Evolutionary conservation across 2,113 vertebrate genomes (phyloP), one percentile per base, ranked within the genome.

Genomic region (Tautogolabrus adspersus): DNA sequence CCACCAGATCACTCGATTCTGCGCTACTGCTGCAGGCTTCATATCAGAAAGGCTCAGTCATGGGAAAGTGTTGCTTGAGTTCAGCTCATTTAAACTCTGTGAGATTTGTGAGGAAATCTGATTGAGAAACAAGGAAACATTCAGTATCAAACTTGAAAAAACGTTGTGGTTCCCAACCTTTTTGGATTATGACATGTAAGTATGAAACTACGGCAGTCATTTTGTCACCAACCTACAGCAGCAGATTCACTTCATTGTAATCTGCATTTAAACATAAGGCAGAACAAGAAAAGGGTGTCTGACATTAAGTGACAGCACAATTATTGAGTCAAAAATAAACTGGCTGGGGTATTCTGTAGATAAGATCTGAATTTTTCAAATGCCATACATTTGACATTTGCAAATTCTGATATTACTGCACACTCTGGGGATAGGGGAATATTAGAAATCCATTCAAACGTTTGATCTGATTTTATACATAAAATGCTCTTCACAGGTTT

Each of bases 31-130:
- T 44, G 44, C 6, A 15, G 40, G 6, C 12, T 54, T 55, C 26
- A 34, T 13, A 8, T 10, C 64, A 52, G 15, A 72, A 13, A 2
- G 22, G 15, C 1, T 77, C 26, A 10, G 12, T 68, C 15, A 19
- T 63, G 15, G 68, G n/a, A 47, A 9, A 58, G 5, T 42, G 40
- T 42, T 34, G 10, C 8, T 38, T 6, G 8, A 21, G 13, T 61
- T 61, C 40, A 38, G 10, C 23, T 52, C 5, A 16, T 21, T 61
- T 16, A 3, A 69, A 15, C 15, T 61, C 18, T 34, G 59, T 51
- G 18, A 55, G 47, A 75, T 63, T 56, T 58, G 19, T 68, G 55
- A 66, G 13, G 47, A 72, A 72, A 69, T 66, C 18, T 62, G n/a
- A 38, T 57, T 38, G 62, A 52, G 23, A 66, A 58, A 80, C 26